These are phyloP conservation scores for Eledone cirrhosa DNA, from an alignment of 2,888 invertebrate genomes.

Conservation along the genomic window DNA sequence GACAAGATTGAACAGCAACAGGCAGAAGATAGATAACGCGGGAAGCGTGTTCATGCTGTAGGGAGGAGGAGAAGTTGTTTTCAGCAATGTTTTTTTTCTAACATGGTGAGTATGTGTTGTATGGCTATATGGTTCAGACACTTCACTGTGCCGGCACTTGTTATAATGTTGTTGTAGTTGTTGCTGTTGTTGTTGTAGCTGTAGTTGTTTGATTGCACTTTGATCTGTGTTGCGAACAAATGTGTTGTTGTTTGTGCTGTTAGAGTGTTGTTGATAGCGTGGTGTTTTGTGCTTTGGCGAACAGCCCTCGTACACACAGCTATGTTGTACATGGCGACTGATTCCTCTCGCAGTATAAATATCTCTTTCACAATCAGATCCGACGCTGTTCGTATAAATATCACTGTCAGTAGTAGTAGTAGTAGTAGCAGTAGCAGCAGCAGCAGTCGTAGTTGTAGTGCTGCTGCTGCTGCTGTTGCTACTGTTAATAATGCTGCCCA, in stretches of 20 bases:
- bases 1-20: conserved; percentile 10
- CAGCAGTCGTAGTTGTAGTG: neutral
- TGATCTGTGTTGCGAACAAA: neutral
- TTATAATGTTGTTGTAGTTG: conserved; percentile 4
- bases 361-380: too few relatives aligned
- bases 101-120: neutral
- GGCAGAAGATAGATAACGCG: conserved; percentile 12
- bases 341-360: too few relatives aligned
- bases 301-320: neutral
- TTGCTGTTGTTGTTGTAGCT: neutral
- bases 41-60: neutral
- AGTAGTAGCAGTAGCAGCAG: neutral
- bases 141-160: too few relatives aligned
- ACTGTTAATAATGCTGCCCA: neutral
- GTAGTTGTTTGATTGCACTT: neutral
- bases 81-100: neutral
- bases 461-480: neutral
- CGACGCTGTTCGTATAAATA: neutral
- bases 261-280: too few relatives aligned
- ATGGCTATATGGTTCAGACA: too few relatives aligned
- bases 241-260: too few relatives aligned
- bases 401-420: neutral
- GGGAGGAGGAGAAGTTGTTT: too few relatives aligned
- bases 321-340: neutral
- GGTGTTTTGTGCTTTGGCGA: too few relatives aligned